Base-by-base conservation (phyloP, 2,797 vertebrate species). In the Craterocephalus amniculus region DNA sequence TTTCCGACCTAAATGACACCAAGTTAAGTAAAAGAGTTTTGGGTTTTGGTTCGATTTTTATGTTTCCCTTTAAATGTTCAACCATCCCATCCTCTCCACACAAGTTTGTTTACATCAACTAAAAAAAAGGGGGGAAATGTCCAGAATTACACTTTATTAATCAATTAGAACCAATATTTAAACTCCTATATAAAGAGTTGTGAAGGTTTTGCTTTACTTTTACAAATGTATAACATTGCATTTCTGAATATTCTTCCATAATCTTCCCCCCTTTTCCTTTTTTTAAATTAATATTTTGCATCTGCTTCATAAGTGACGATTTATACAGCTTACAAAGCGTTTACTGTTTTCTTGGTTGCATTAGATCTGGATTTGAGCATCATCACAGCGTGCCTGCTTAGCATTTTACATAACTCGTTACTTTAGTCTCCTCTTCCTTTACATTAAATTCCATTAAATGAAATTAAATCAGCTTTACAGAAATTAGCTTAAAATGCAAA, bases 401-500 rank as follows among this genome's bases (percentile, higher is more conserved):
- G 48, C 12, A 11, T 49, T 49, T 49, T n/a, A 49, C 31, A 67
- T 20, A 49, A 67, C 22, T 32, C 36, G 48, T 63, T 68, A 58
- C 45, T 48, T 62, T 58, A 58, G 40, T 51, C 27, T 49, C 12
- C 13, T 71, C 62, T 51, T 55, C n/a, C 18, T 4, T 64, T 22
- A 1, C n/a, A 65, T 34, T 74, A 58, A 76, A 76, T 67, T 62
- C 62, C 24, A 16, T 1, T 31, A 31, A 31, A 31, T 31, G 29
- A 31, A 34, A 34, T 34, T 34, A 16, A 34, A 63, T 35, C 13
- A 12, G 72, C 66, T 86, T 27, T n/a, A 49, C 29, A 67, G 55
- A 83, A 76, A 75, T 72, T 67, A 63, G 69, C 65, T 84, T 79
- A 62, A 66, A 78, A 86, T 74, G 62, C 72, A 75, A 73, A 83